phyloP scores from a whole-genome alignment of 2,888 invertebrate genomes.

The Thyatira batis region DNA sequence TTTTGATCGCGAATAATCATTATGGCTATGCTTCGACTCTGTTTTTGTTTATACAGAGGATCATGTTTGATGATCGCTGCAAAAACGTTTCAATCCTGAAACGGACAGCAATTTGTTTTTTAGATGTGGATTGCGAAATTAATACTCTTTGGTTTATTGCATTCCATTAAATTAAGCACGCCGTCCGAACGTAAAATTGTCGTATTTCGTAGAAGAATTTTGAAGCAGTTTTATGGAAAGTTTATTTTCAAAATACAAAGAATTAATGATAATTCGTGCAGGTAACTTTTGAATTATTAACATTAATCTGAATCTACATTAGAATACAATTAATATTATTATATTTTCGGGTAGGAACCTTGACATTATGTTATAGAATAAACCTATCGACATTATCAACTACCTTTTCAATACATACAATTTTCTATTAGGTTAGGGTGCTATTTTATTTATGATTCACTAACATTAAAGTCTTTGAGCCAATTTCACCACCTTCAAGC shows the following conservation, averaged over 20 bases:
- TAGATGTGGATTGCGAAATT: background rate
- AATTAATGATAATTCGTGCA: conserved; percentile 28
- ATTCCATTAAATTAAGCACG: background rate
- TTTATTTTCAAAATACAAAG: background rate
- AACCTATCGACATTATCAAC: conserved; percentile 44
- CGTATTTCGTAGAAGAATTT: conserved; percentile 2
- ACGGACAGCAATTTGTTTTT: background rate
- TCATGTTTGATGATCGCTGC: background rate
- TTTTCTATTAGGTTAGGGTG: conserved; percentile 52
- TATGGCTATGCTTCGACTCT: background rate
- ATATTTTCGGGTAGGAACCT: conserved; percentile 77
- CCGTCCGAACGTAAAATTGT: background rate
- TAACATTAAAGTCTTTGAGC: conserved; percentile 20
- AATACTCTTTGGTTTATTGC: conserved; percentile 22
- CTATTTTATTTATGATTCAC: conserved; percentile 42
- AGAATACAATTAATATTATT: conserved; percentile 53
- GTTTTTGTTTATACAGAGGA: background rate
- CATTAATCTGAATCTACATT: conserved; percentile 54
- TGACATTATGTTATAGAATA: conserved; percentile 55
- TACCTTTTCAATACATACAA: conserved; percentile 40
- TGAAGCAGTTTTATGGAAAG: background rate
- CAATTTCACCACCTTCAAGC: conserved; percentile 18
- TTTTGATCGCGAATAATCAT: conserved; percentile 12
- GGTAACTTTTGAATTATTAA: conserved; percentile 61
- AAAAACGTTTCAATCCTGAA: background rate